phyloP scores from a whole-genome alignment of 2,113 vertebrate species.

The Procavia capensis region DNA sequence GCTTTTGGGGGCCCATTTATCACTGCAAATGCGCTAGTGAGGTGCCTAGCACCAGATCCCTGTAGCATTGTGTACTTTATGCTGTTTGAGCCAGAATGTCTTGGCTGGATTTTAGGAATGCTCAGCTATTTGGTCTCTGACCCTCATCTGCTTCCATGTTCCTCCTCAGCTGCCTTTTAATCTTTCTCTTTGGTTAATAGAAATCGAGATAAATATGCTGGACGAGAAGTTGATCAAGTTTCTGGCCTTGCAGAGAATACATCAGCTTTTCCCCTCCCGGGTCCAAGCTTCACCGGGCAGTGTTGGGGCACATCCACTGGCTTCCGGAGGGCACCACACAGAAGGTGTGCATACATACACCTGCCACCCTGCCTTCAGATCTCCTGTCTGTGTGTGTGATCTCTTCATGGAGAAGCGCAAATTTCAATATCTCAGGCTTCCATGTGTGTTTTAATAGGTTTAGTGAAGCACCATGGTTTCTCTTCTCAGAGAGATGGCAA shows the following conservation, averaged over 20 bases:
- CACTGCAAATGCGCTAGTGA: neutral
- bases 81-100: neutral
- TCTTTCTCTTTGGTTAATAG: conserved; percentile 88
- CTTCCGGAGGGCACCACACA: conserved; percentile 84
- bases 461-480: conserved; percentile 12
- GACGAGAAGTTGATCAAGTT: conserved; percentile 96
- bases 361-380: neutral
- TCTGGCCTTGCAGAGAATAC: conserved; percentile 97
- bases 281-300: conserved; percentile 85
- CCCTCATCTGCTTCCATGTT: conserved; percentile 15
- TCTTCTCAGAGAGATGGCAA: conserved; percentile 31
- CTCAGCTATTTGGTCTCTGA: neutral
- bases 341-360: conserved; percentile 87
- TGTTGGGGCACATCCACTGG: conserved; percentile 84
- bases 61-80: neutral
- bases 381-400: conserved; percentile 32
- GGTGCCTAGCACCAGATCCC: neutral
- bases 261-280: conserved; percentile 95
- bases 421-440: neutral
- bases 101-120: conserved; percentile 32
- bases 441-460: conserved; percentile 24
- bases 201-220: conserved; percentile 95
- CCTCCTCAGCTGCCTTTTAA: conserved; percentile 69
- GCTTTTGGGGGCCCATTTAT: neutral
- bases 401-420: conserved; percentile 13